Base-by-base conservation (phyloP, 1,140 invertebrate species). In the Cydia amplana region DNA sequence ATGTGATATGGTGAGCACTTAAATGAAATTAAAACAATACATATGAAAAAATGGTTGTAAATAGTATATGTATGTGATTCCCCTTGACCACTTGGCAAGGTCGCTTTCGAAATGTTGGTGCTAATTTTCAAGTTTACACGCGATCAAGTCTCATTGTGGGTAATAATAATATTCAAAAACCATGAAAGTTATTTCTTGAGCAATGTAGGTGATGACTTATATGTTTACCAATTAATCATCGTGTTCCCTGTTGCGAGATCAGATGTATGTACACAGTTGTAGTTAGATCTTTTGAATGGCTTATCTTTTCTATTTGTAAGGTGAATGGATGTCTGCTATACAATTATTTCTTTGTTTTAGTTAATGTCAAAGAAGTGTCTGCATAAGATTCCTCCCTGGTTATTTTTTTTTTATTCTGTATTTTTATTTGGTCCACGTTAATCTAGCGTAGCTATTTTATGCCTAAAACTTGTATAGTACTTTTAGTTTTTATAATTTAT, bases 371-470 rank as follows among this genome's bases (percentile, higher is more conserved):
- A 23, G 55, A 60, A 60, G 55, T 12, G 18, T 23, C 18, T 23
- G 55, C 20, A 23, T n/a, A 60, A 23, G 55, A 18, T 60, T 60
- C 7, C 20, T 23, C 18, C 20, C 20, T 12, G 55, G 55, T 60
- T 60, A 23, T 20, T 60, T 7, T 60, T 23, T 60, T 12, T 51
- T 75, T 79, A 76, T 79, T 72, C 10, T 23, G 7, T 60, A 16
- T 46, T 46, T 14, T 60, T 23, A 60, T 60, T 60, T 55, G 6
- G 18, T 23, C 23, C n/a, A 0, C 18, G 18, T 60, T 23, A 60
- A 60, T 23, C 6, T 60, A 55, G 16, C 6, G 16, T 32, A 16
- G 16, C n/a, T 55, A n/a, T 9, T 60, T 23, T 60, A 5, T 60
- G 55, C 51, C 16, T 23, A 2, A 0, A 60, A 60, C 55, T 60